A percentile compares a stretch with the other conserved stretches of the same genome.
These are phyloP conservation scores for Cynopterus brachyotis DNA, from an alignment of 2,113 vertebrate genomes.

Conservation along the genomic window DNA sequence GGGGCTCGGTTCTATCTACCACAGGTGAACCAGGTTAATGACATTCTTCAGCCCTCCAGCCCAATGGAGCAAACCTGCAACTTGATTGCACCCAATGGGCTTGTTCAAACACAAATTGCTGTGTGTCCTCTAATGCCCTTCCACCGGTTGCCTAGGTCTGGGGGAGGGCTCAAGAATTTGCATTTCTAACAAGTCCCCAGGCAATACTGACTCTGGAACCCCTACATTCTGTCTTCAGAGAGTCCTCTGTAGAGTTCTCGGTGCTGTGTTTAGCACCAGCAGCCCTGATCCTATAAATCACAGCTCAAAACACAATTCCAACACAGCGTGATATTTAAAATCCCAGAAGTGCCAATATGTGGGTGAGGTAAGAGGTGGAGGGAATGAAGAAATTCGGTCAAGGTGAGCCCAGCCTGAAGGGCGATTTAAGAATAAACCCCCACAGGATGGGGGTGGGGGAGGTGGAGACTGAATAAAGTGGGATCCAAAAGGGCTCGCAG, in stretches of 20 bases:
- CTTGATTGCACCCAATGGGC: background rate
- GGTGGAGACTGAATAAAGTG: background rate
- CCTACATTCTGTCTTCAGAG: background rate
- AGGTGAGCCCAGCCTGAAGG: background rate
- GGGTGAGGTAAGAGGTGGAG: background rate
- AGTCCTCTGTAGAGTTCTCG: background rate
- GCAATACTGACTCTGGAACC: background rate
- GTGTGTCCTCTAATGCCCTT: background rate
- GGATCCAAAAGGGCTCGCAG: background rate
- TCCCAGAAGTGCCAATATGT: background rate
- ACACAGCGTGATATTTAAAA: background rate
- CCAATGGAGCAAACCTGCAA: background rate
- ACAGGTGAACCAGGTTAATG: too few species aligned
- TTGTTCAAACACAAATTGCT: background rate
- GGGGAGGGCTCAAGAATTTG: background rate
- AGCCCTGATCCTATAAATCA: background rate
- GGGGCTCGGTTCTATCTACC: background rate
- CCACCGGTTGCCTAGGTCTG: rapidly evolving
- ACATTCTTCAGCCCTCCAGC: background rate
- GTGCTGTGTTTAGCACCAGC: background rate
- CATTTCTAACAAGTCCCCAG: background rate
- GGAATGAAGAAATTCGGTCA: background rate
- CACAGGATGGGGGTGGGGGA: too few species aligned
- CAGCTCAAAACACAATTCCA: background rate
- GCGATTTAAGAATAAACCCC: background rate